Evolutionary conservation across 2,113 vertebrate genomes (phyloP).

Genomic region (Syngnathus typhle): DNA sequence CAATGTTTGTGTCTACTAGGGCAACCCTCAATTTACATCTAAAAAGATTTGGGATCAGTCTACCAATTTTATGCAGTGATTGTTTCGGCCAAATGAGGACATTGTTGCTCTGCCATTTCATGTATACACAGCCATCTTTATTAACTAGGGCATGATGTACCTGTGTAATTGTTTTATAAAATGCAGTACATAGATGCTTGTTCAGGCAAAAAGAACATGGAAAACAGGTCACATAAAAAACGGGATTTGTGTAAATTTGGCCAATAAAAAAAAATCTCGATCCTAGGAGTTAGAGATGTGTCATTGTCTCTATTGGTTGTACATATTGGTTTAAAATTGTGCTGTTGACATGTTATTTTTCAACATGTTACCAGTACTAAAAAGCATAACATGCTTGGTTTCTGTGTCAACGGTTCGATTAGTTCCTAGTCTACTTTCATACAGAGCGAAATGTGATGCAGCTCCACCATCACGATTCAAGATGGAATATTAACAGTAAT

Average conservation of each 20-base stretch:
- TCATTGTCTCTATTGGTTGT: constrained; percentile 16
- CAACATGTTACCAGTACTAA: constrained; percentile 2
- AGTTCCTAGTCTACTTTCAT: constrained; percentile 6
- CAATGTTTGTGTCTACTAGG: constrained; percentile 18
- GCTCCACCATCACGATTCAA: background rate
- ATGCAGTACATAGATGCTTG: constrained; percentile 9
- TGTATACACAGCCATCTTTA: constrained; percentile 17
- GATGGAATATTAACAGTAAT: background rate
- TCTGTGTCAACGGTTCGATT: constrained; percentile 1
- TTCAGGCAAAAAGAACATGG: constrained; percentile 17
- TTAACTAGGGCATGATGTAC: constrained; percentile 23
- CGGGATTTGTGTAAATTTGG: constrained; percentile 16
- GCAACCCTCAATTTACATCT: constrained; percentile 24
- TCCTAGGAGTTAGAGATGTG: constrained; percentile 14
- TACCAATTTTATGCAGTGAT: constrained; percentile 28
- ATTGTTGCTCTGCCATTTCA: constrained; percentile 26
- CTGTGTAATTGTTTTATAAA: constrained; percentile 20
- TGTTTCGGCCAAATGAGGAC: constrained; percentile 33
- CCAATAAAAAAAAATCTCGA: constrained; percentile 10
- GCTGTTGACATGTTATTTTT: constrained; percentile 23
- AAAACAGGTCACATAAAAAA: background rate
- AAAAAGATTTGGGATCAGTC: constrained; percentile 12
- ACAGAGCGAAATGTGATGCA: background rate
- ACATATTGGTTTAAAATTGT: constrained; percentile 20
- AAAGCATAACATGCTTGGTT: constrained; percentile 12